Evolutionary conservation across 2,113 vertebrate genomes (phyloP), one percentile per base, ranked within the genome.

Genomic region (Toxostoma redivivum): DNA sequence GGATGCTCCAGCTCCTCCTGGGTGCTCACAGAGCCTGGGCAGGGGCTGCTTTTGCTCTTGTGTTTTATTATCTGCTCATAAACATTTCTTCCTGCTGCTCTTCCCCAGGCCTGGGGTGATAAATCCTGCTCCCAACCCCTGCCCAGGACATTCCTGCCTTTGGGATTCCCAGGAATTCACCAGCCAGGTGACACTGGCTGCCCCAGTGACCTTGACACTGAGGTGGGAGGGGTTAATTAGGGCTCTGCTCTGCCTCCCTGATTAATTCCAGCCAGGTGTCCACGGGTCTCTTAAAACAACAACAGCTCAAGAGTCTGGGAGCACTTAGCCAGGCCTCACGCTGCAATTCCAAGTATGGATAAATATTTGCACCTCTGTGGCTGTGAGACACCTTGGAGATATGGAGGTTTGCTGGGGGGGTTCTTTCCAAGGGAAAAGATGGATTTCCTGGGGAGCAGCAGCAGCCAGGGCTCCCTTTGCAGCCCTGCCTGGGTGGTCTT

Each of bases 301-400:
- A 87, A 33, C 19, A 1, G 22, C 84, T 38, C 20, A 2, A 44
- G 74, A 5, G 62, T 24, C 93, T 95, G 96, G 95, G 85, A 96
- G 40, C 35, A 15, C 72, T 92, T 44, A 84, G 48, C 4, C 38
- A 15, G 76, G 71, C 90, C 88, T 56, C 66, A 11, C 66, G 79
- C 90, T 62, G 94, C 82, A 95, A 96, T 97, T 48, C 93, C 95
- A 96, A 93, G 90, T 83, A 96, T 97, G 95, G 96, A 53, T 97
- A 96, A 97, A 97, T 97, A 97, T 97, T 97, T 97, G 96, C 94
- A 95, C 94, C 96, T 95, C 93, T 5, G 37, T 12, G 84, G 66
- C 57, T 44, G 18, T 5, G 22, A 54, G 96, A 96, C 95, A 96
- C 94, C 95, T 93, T 35, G 88, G 82, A 88, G 91, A 54, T 40